Evolutionary conservation across 2,113 vertebrate species (phyloP).

Genomic region (Glareola pratincola): DNA sequence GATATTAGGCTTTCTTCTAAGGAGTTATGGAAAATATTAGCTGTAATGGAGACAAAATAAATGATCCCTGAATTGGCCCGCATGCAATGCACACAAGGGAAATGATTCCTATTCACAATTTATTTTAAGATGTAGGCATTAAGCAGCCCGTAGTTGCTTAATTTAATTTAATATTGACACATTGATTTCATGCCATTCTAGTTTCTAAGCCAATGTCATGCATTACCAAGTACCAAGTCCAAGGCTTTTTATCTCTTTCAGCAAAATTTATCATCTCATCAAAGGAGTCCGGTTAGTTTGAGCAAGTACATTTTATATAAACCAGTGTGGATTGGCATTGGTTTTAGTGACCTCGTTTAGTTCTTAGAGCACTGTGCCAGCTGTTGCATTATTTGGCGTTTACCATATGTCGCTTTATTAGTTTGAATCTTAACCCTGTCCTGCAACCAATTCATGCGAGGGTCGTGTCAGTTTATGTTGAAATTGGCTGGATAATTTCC

Average conservation of each 20-base stretch:
- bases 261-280: not conserved
- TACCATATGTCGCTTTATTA: not conserved
- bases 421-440: not conserved
- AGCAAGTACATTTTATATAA: not conserved
- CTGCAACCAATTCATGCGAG: not conserved
- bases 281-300: not conserved
- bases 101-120: not conserved
- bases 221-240: not conserved
- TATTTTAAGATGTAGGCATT: not conserved
- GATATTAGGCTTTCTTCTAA: not conserved
- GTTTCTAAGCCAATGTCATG: not conserved
- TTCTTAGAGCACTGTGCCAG: not conserved
- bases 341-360: not conserved
- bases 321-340: not conserved
- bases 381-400: not conserved
- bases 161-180: constrained; percentile 14
- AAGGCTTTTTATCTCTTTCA: not conserved
- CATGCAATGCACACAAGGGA: not conserved
- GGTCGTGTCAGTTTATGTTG: not conserved
- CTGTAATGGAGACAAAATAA: not conserved
- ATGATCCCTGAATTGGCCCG: not conserved
- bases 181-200: not conserved
- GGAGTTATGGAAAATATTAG: not conserved
- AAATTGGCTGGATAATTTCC: not conserved
- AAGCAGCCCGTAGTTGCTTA: not conserved